phyloP scores from a whole-genome alignment of 2,113 vertebrate genomes.

The Grantiella picta region DNA sequence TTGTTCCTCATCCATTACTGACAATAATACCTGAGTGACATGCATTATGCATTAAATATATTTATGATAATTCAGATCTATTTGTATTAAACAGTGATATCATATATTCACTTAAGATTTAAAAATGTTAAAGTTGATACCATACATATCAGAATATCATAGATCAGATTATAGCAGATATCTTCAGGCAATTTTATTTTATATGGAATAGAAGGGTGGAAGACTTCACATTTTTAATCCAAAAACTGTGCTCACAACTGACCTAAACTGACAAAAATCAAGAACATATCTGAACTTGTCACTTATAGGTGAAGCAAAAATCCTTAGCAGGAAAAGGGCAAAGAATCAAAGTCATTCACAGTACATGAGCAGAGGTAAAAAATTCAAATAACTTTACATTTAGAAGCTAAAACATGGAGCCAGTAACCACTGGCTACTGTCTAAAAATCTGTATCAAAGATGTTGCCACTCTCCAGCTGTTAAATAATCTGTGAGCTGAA shows the following conservation, averaged over 20 bases:
- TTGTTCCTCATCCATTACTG: constrained; percentile 9
- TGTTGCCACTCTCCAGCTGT: background rate
- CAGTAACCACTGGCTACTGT: background rate
- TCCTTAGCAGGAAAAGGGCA: background rate
- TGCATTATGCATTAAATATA: constrained; percentile 36
- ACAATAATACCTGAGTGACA: constrained; percentile 1
- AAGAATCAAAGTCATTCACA: background rate
- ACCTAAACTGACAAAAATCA: background rate
- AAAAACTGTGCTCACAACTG: background rate
- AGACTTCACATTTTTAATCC: background rate
- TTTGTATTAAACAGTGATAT: constrained; percentile 35
- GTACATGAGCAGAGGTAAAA: background rate
- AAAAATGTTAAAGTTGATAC: background rate
- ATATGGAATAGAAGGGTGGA: background rate
- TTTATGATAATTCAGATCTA: constrained; percentile 16
- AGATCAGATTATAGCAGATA: background rate
- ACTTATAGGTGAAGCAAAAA: background rate
- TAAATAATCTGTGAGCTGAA: background rate
- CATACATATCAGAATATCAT: background rate
- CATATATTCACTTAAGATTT: background rate
- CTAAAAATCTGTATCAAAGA: background rate
- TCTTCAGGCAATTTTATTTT: constrained; percentile 20
- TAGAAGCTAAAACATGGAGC: background rate
- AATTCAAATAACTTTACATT: background rate
- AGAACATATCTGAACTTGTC: constrained; percentile 13